These are phyloP conservation scores for Psettodes erumei DNA, from an alignment of 2,113 vertebrate species.

Conservation along the genomic window DNA sequence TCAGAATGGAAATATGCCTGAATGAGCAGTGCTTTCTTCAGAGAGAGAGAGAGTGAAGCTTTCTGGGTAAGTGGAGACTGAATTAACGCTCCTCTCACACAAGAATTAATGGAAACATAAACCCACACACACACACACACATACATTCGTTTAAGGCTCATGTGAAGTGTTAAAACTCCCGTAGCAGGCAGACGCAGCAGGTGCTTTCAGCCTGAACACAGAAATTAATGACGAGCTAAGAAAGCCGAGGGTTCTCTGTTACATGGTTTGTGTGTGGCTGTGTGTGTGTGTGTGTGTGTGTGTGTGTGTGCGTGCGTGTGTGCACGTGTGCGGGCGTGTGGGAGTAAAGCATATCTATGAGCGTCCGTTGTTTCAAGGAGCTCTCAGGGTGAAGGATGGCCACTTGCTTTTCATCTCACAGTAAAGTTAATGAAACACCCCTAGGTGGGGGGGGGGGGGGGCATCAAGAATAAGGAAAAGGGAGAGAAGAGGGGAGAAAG, in stretches of 20 bases:
- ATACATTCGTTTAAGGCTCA: slow-evolving; percentile 50
- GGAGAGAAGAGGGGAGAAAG: slow-evolving; percentile 8
- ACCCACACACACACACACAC: slow-evolving; percentile 43
- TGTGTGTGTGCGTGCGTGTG: slow-evolving; percentile 19
- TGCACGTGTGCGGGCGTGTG: slow-evolving; percentile 19
- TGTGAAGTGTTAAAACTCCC: slow-evolving; percentile 71
- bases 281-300: slow-evolving; percentile 20
- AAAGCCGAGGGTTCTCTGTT: slow-evolving; percentile 67
- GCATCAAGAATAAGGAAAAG: slow-evolving; percentile 5
- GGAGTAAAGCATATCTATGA: slow-evolving; percentile 55
- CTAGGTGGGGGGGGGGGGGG: background rate
- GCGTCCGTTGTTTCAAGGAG: slow-evolving; percentile 57
- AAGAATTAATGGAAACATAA: slow-evolving; percentile 60
- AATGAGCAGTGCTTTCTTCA: slow-evolving; percentile 49
- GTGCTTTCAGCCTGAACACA: slow-evolving; percentile 67
- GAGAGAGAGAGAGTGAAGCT: slow-evolving; percentile 19
- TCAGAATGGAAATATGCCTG: slow-evolving; percentile 49
- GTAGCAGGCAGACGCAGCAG: slow-evolving; percentile 64
- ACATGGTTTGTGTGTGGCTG: slow-evolving; percentile 34
- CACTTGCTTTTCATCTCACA: slow-evolving; percentile 73
- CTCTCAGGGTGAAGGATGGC: slow-evolving; percentile 71
- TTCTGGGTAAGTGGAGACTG: slow-evolving; percentile 56
- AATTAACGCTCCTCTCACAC: slow-evolving; percentile 62
- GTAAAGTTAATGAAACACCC: slow-evolving; percentile 75
- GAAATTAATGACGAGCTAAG: slow-evolving; percentile 72